phyloP scores from a whole-genome alignment of 2,888 invertebrate species.

The Morpho helenor region DNA sequence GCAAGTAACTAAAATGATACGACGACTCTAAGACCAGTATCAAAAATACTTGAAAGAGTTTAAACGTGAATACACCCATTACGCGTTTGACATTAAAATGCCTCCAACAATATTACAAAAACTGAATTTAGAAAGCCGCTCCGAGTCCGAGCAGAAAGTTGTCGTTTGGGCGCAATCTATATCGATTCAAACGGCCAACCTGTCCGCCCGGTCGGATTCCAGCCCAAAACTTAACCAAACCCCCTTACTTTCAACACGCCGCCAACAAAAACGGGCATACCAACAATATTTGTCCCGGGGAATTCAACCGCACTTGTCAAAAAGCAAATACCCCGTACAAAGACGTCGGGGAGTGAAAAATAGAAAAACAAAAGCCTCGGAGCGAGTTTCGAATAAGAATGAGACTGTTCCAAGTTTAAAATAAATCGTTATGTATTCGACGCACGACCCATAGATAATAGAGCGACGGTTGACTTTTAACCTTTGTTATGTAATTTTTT shows the following conservation, averaged over 20 bases:
- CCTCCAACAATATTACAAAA: not conserved
- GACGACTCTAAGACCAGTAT: too few species aligned
- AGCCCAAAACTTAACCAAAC: slow-evolving; percentile 21
- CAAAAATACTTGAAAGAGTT: too few species aligned
- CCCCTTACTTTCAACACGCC: slow-evolving; percentile 27
- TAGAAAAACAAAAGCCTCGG: slow-evolving; percentile 58
- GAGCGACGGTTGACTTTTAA: slow-evolving; percentile 35
- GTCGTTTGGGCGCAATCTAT: not conserved
- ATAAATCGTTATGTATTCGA: slow-evolving; percentile 65
- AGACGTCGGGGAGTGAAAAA: slow-evolving; percentile 51
- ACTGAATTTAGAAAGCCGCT: not conserved
- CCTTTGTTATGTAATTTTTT: slow-evolving; percentile 12
- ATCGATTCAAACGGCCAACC: slow-evolving; percentile 1
- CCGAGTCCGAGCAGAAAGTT: not conserved
- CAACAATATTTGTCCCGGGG: slow-evolving; percentile 57
- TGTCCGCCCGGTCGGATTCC: slow-evolving; percentile 29
- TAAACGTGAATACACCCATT: not conserved
- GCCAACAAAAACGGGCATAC: slow-evolving; percentile 49
- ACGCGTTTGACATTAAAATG: not conserved
- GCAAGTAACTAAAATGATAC: too few species aligned
- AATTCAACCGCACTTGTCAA: slow-evolving; percentile 66
- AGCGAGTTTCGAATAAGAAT: slow-evolving; percentile 53
- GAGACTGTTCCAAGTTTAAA: slow-evolving; percentile 46
- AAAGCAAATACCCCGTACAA: slow-evolving; percentile 69
- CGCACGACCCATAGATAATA: slow-evolving; percentile 52